Evolutionary conservation across 2,797 vertebrate species (phyloP).

Genomic region (Spea hammondii): DNA sequence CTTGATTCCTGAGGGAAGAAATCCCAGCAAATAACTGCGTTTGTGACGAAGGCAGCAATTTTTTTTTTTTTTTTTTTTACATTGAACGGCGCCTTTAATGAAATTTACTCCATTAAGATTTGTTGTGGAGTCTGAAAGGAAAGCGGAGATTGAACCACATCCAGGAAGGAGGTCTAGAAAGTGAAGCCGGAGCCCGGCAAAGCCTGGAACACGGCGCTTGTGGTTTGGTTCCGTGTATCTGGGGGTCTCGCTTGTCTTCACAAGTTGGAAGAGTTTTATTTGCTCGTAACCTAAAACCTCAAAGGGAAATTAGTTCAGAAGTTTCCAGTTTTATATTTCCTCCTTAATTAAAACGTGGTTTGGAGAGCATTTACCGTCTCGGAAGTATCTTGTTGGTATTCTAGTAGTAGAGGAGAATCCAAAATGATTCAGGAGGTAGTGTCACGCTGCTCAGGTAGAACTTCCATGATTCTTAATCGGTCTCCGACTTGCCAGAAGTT

Average conservation of each 20-base stretch:
- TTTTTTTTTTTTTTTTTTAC: no score
- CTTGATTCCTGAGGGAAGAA: no score
- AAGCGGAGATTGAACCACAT: conserved; percentile 32
- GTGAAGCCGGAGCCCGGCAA: conserved; percentile 19
- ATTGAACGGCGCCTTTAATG: neutral
- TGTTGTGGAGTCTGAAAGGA: conserved; percentile 20
- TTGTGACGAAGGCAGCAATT: no score
- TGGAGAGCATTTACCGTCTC: conserved; percentile 2
- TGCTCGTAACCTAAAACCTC: conserved; percentile 11
- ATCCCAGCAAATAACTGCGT: no score
- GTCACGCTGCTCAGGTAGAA: no score
- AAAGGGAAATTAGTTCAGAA: conserved; percentile 20
- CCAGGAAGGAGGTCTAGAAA: conserved; percentile 19
- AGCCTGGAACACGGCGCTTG: conserved; percentile 1
- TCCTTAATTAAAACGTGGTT: conserved; percentile 18
- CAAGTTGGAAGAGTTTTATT: conserved; percentile 25
- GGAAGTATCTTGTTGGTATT: neutral
- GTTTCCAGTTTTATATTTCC: conserved; percentile 18
- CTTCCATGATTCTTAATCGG: no score
- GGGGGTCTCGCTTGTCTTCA: conserved; percentile 14
- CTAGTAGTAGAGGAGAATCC: neutral
- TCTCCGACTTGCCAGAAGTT: no score
- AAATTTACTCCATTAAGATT: conserved; percentile 26
- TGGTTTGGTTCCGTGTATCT: conserved; percentile 34
- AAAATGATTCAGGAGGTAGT: no score